A percentile compares a stretch with the other conserved stretches of the same genome.
Conservation (phyloP, 2,113 vertebrate genomes). For the Azemiops feae region DNA sequence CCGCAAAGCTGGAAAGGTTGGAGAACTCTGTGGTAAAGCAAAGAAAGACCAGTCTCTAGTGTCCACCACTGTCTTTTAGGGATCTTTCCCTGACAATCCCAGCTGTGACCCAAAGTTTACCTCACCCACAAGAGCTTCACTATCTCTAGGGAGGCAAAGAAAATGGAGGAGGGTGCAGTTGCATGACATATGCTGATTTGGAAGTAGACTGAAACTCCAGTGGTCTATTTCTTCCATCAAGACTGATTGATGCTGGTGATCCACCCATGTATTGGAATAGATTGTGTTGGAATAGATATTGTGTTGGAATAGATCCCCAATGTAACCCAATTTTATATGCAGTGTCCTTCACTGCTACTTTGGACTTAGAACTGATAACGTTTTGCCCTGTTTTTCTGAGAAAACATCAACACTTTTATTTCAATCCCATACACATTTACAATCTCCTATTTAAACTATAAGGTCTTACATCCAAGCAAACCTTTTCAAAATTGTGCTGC, state of each 20-base stretch:
- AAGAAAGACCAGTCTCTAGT: background rate
- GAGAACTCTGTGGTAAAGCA: background rate
- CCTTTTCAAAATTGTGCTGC: background rate
- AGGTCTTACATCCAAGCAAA: background rate
- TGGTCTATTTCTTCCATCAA: background rate
- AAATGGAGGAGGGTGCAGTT: background rate
- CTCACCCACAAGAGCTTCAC: background rate
- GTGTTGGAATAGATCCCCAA: background rate
- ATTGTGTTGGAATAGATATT: too few relatives aligned
- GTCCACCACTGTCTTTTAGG: background rate
- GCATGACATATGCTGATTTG: background rate
- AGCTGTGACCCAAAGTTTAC: background rate
- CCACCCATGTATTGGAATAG: background rate
- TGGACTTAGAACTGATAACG: background rate
- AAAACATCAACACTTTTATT: background rate
- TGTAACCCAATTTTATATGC: background rate
- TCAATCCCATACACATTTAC: background rate
- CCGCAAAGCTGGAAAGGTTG: background rate
- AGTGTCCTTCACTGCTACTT: background rate
- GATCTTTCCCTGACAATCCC: background rate
- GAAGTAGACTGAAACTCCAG: background rate
- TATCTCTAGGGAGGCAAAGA: background rate
- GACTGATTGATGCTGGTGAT: background rate
- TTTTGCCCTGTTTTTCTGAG: background rate
- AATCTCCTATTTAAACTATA: background rate